Evolutionary conservation across 2,888 invertebrate genomes (phyloP).

Genomic region (Metellina segmentata): DNA sequence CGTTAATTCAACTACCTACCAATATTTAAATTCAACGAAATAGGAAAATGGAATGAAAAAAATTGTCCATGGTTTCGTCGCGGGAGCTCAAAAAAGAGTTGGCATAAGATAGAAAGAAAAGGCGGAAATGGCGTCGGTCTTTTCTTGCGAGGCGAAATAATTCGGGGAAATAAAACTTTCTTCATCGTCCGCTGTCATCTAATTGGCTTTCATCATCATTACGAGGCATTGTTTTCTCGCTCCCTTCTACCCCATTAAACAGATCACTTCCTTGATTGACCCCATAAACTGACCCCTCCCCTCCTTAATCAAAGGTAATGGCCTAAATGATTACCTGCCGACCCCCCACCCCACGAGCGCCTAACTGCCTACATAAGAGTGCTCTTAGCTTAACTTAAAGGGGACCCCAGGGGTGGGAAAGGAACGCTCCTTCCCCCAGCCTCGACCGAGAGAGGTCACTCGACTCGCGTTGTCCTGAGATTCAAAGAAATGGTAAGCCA

Average conservation of each 20-base stretch:
- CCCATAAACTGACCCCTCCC: constrained; percentile 73
- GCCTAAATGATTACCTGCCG: constrained; percentile 63
- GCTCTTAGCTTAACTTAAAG: constrained; percentile 55
- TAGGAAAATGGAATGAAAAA: too few relatives aligned
- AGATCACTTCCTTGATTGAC: constrained; percentile 72
- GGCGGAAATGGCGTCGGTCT: constrained; percentile 15
- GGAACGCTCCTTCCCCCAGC: too few relatives aligned
- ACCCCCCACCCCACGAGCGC: neutral
- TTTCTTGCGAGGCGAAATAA: constrained; percentile 3
- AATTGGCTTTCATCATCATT: constrained; percentile 77
- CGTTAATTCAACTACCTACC: too few relatives aligned
- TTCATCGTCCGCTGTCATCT: constrained; percentile 61
- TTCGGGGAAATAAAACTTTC: constrained; percentile 63
- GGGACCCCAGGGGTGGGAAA: too few relatives aligned
- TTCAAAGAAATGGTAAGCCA: too few relatives aligned
- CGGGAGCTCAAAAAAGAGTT: too few relatives aligned
- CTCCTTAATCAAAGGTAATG: constrained; percentile 72
- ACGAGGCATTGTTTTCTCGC: constrained; percentile 66
- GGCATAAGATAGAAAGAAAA: neutral
- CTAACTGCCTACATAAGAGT: constrained; percentile 70
- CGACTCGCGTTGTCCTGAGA: too few relatives aligned
- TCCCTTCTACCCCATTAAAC: constrained; percentile 73
- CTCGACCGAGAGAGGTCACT: too few relatives aligned
- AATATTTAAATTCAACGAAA: too few relatives aligned
- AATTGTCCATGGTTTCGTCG: too few relatives aligned